phyloP scores from a whole-genome alignment of 2,113 vertebrate species.

The Lathamus discolor region DNA sequence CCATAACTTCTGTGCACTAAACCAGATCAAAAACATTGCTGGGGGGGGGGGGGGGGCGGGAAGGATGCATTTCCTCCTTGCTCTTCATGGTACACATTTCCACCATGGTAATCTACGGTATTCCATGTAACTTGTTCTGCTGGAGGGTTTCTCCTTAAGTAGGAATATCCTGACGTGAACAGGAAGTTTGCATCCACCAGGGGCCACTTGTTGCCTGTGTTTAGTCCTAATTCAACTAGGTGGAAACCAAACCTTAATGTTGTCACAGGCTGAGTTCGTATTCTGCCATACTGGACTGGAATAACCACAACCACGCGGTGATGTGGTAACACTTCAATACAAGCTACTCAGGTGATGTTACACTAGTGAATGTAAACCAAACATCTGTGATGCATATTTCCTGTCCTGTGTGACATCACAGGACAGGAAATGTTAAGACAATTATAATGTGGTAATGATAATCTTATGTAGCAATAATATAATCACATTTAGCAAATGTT shows the following conservation, averaged over 20 bases:
- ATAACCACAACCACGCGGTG: background rate
- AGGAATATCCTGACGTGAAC: background rate
- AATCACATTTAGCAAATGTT: background rate
- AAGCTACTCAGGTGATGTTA: background rate
- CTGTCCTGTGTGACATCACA: background rate
- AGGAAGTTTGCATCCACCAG: slow-evolving; percentile 14
- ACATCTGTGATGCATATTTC: background rate
- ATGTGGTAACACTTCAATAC: background rate
- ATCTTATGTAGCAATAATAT: background rate
- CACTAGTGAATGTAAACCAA: background rate
- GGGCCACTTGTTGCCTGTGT: slow-evolving; percentile 1
- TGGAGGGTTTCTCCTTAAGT: background rate
- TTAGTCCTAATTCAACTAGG: background rate
- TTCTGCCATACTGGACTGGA: background rate
- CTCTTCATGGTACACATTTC: background rate
- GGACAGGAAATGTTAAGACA: slow-evolving; percentile 12
- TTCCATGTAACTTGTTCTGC: background rate
- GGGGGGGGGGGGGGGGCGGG: background rate
- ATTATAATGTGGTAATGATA: background rate
- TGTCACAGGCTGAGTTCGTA: background rate
- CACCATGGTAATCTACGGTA: background rate
- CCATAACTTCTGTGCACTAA: slow-evolving; percentile 15
- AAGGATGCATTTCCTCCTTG: background rate
- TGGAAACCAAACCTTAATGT: background rate
- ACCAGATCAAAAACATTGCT: background rate